Conservation (phyloP, 2,797 vertebrate species). For the Liasis olivaceus region DNA sequence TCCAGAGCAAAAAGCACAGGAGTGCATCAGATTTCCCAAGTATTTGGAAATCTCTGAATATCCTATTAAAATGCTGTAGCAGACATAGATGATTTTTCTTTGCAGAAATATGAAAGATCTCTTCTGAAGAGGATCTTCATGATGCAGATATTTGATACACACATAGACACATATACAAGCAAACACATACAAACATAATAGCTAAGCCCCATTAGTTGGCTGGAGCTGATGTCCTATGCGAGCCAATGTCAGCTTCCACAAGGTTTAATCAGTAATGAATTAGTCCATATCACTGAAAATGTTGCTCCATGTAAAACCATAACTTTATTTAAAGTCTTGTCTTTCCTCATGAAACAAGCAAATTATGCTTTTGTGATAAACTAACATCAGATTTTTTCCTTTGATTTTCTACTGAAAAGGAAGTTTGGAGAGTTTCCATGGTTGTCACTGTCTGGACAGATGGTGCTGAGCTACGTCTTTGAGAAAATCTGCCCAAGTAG, state of each 20-base stretch:
- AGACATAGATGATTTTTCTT: neutral
- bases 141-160: neutral
- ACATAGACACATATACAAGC: neutral
- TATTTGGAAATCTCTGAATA: neutral
- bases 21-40: neutral
- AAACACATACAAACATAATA: neutral
- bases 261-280: neutral
- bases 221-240: neutral
- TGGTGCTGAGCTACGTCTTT: conserved; percentile 41
- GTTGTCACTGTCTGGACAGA: conserved; percentile 62
- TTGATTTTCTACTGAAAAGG: conserved; percentile 65
- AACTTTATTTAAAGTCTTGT: neutral
- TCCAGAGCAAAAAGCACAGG: neutral
- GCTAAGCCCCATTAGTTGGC: neutral
- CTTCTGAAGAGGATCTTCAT: neutral
- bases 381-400: conserved; percentile 51
- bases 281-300: neutral
- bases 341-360: neutral
- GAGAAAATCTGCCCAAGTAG: conserved; percentile 46
- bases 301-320: neutral
- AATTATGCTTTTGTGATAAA: neutral
- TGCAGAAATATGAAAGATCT: neutral
- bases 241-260: neutral
- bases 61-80: neutral
- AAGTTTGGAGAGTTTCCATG: conserved; percentile 69